Evolutionary conservation across 1,140 invertebrate genomes (phyloP), one percentile per base, ranked within the genome.

Genomic region (Sogatella furcifera): DNA sequence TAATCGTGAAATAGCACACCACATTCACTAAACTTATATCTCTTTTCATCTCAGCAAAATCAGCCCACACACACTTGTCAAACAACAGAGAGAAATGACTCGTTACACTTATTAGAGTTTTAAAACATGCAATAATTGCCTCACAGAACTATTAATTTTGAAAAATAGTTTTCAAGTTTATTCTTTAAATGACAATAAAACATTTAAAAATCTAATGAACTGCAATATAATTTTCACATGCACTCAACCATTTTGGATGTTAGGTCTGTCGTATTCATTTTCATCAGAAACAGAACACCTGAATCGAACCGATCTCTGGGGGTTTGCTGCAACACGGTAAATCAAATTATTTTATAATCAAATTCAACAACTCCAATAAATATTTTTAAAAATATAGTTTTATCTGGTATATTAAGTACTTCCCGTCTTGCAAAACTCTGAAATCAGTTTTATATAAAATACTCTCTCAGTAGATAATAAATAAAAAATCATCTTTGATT

Each of bases 11-110:
- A 49, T 49, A 49, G 46, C 15, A 49, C 46, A 49, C 46, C 46
- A 49, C 46, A 49, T 49, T 49, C 46, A 49, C 46, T 49, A 49
- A 49, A 49, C 46, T 49, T 19, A 11, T 2, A 49, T 49, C 21
- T 49, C 46, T 49, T 49, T 6, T 49, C 46, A 49, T 49, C 46
- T 49, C 46, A 22, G 46, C 46, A 17, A 49, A 49, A 22, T 49
- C 46, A 49, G 46, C 46, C 46, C 21, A 49, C 46, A 22, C 46
- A 49, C 46, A 49, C 46, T 49, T 49, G 46, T 49, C 46, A 49
- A 22, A 49, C 21, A 22, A 13, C 10, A 49, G 6, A 49, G 14
- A 38, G 9, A 15, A 46, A 19, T 49, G 21, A 49, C 2, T 49
- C 46, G 14, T 8, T 49, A 11, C 15, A 49, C 46, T 17, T 49